These are phyloP conservation scores for Marmota monax DNA, from an alignment of 2,113 vertebrate genomes.

Conservation along the genomic window DNA sequence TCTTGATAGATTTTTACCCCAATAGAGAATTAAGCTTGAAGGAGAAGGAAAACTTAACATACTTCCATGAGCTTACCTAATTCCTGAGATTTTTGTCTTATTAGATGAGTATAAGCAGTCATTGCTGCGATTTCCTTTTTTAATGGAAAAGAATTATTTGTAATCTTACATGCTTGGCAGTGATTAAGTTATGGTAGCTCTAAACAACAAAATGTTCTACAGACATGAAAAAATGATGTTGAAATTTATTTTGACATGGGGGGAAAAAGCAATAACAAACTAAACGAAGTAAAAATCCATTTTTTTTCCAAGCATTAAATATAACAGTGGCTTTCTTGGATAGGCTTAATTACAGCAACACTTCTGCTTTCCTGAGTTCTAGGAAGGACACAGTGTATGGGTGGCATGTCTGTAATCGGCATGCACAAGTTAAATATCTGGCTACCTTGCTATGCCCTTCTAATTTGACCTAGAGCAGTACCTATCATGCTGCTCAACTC, in stretches of 20 bases:
- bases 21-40: conserved; percentile 57
- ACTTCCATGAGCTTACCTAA: conserved; percentile 28
- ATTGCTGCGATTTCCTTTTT: not conserved
- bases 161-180: not conserved
- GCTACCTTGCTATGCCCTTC: not conserved
- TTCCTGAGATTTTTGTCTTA: conserved; percentile 38
- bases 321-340: not conserved
- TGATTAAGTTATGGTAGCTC: conserved; percentile 52
- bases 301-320: conserved; percentile 51
- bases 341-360: conserved; percentile 38
- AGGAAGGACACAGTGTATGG: not conserved
- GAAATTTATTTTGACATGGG: conserved; percentile 31
- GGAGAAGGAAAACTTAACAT: not conserved
- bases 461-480: not conserved
- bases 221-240: not conserved
- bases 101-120: conserved; percentile 12
- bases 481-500: not conserved
- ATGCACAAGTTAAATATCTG: not conserved
- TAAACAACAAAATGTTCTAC: not conserved
- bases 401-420: not conserved
- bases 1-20: not conserved
- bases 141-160: not conserved
- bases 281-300: conserved; percentile 26
- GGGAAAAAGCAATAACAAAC: conserved; percentile 50
- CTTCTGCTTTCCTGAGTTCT: conserved; percentile 18